These are phyloP conservation scores for Pavo muticus DNA, from an alignment of 2,113 vertebrate genomes.

Conservation along the genomic window DNA sequence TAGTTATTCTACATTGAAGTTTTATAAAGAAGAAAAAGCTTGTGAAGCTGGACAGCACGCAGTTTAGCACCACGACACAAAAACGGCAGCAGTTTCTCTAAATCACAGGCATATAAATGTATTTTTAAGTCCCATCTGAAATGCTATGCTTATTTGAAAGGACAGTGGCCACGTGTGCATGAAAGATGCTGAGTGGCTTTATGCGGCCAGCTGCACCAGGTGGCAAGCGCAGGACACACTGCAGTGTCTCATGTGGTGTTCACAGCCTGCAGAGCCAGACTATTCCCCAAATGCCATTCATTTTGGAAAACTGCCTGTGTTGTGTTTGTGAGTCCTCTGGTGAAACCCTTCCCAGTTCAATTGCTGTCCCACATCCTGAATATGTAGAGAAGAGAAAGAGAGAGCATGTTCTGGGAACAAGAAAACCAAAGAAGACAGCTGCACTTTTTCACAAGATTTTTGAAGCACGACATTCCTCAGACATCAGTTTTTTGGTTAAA, in stretches of 20 bases:
- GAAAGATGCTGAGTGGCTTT: background rate
- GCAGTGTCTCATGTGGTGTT: background rate
- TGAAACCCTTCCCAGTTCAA: background rate
- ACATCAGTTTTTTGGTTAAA: background rate
- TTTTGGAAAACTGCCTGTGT: constrained; percentile 14
- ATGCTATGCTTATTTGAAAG: background rate
- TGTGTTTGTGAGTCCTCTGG: background rate
- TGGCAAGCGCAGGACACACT: background rate
- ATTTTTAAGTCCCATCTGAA: background rate
- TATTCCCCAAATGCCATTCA: background rate
- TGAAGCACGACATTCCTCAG: background rate
- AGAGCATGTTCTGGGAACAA: background rate
- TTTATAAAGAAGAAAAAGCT: background rate
- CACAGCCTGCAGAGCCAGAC: constrained; percentile 12
- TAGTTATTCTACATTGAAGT: background rate
- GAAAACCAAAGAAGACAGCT: background rate
- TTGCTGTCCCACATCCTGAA: background rate
- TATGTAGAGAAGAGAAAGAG: background rate
- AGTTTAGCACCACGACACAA: background rate
- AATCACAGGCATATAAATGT: background rate
- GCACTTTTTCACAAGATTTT: background rate
- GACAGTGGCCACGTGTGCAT: background rate
- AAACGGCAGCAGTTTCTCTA: background rate
- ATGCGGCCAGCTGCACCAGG: background rate
- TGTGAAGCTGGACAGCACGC: background rate